A percentile compares a stretch with the other conserved stretches of the same genome.
phyloP scores from a whole-genome alignment of 2,113 vertebrate genomes.

The Trematocara nigrifrons region DNA sequence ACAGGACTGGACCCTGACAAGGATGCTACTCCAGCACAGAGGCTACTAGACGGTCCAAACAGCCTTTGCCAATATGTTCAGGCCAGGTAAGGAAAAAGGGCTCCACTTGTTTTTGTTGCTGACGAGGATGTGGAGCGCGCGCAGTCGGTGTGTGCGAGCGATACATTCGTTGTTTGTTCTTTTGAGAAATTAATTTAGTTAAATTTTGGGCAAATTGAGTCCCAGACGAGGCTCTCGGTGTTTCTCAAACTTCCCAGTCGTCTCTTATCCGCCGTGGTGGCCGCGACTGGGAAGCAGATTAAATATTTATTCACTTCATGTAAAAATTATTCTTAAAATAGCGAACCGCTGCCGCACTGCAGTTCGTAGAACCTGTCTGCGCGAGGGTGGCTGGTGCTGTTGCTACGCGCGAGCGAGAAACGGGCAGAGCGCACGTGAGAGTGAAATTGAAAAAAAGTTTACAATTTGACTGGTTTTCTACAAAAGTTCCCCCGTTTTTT shows the following conservation, averaged over 20 bases:
- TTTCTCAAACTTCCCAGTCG: background rate
- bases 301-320: slow-evolving; percentile 65
- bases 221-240: background rate
- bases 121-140: background rate
- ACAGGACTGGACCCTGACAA: slow-evolving; percentile 3
- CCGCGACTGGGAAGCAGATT: slow-evolving; percentile 8
- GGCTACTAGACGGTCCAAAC: slow-evolving; percentile 46
- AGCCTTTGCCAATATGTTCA: slow-evolving; percentile 67
- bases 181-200: background rate
- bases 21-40: slow-evolving; percentile 60
- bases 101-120: background rate
- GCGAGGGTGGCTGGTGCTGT: slow-evolving; percentile 7
- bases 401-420: background rate
- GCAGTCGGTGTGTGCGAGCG: background rate
- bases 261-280: background rate
- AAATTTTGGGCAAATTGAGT: background rate
- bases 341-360: slow-evolving; percentile 69
- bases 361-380: slow-evolving; percentile 47
- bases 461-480: background rate
- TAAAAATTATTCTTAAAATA: slow-evolving; percentile 60
- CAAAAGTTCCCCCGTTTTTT: background rate
- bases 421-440: background rate
- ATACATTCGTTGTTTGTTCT: background rate
- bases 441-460: background rate
- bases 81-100: slow-evolving; percentile 53